A percentile compares a stretch with the other conserved stretches of the same genome.
Conservation (phyloP, 2,113 vertebrate genomes). For the Neogobius melanostomus region DNA sequence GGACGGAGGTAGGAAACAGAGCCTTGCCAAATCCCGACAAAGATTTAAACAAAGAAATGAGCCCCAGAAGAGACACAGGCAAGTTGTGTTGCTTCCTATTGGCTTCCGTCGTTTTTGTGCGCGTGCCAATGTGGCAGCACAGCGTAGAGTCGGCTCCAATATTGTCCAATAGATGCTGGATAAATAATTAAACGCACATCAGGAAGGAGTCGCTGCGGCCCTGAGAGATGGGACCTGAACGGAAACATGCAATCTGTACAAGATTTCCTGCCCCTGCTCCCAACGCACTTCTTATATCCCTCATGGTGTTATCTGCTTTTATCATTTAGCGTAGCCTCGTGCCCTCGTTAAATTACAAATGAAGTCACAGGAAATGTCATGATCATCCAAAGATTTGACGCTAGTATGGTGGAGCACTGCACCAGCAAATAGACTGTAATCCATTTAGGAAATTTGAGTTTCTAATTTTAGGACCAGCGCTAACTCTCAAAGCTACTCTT, state of each 20-base stretch:
- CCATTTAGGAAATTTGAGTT: background rate
- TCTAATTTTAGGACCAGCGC: too few relatives aligned
- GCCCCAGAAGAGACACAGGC: constrained; percentile 22
- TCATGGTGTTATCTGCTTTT: constrained; percentile 49
- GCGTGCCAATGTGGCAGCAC: constrained; percentile 59
- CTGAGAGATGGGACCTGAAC: constrained; percentile 57
- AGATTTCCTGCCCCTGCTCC: constrained; percentile 39
- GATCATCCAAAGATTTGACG: background rate
- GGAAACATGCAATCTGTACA: constrained; percentile 68
- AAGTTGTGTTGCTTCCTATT: constrained; percentile 48
- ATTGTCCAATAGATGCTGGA: constrained; percentile 66
- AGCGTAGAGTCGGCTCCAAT: constrained; percentile 48
- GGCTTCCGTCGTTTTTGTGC: constrained; percentile 45
- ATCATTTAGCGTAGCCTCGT: constrained; percentile 15
- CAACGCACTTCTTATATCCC: constrained; percentile 23
- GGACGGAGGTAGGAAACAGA: constrained; percentile 6
- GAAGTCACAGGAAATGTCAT: background rate
- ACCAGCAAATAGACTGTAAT: background rate
- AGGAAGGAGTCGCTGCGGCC: constrained; percentile 62
- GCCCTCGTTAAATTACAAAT: constrained; percentile 2
- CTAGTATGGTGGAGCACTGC: background rate
- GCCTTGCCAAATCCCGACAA: constrained; percentile 24
- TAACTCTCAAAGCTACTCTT: too few relatives aligned
- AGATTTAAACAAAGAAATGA: constrained; percentile 31
- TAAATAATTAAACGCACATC: constrained; percentile 74